Evolutionary conservation across 2,888 invertebrate genomes (phyloP), one percentile per base, ranked within the genome.

Genomic region (Cinara cedri): DNA sequence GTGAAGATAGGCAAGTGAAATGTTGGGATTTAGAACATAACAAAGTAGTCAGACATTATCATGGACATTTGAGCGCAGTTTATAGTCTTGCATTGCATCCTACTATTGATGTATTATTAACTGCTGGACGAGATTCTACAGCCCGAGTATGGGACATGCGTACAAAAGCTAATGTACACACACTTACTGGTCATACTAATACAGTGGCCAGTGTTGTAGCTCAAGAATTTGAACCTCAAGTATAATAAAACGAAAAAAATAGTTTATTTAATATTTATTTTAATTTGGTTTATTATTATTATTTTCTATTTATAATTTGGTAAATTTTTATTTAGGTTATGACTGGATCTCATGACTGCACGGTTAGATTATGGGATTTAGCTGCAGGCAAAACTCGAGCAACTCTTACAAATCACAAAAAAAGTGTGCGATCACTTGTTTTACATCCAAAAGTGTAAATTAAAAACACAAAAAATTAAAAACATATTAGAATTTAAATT

Each of bases 11-110:
- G 84, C 97, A 97, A 88, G 98, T 99, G 0, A 99, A 98, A 88
- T 99, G 99, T 85, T 99, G 99, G 99, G 99, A 99, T 87, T 88
- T 99, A 46, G 99, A 99, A 87, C 97, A 98, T 85, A 99, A 99
- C 85, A 99, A 99, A 87, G 94, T 92, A 82, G 74, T 98, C 83
- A 90, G 99, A 0, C 98, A 99, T 87, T 99, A 99, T 87, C 99
- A 99, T 87, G 99, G 99, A 0, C 99, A 99, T 87, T 88, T 99
- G 81, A 97, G 97, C 54, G 99, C 98, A 0, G 95, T 97, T 72
- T 97, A 99, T 87, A 92, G 94, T 0, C 87, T 99, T 83, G 92
- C 96, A 6, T 88, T 98, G 42, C 99, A 99, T 88, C 97, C 98
- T 10, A 93, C 93, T 3, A 92, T 99, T 82, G 98, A 99, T 88